Conservation (phyloP, 2,888 invertebrate genomes). For the Stramonita haemastoma region DNA sequence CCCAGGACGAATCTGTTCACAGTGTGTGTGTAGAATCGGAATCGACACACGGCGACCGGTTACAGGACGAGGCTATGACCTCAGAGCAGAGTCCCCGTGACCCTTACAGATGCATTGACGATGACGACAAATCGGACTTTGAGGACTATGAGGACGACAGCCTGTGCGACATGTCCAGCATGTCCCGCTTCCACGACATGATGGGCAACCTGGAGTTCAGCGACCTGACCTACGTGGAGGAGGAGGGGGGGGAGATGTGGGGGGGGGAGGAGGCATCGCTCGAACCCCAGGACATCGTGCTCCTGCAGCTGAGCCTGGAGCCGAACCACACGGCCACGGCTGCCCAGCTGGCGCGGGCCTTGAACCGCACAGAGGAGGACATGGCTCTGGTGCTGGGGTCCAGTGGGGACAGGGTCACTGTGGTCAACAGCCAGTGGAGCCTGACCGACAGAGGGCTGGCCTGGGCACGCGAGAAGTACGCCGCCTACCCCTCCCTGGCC, state of each 20-base stretch:
- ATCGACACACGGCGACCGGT: background rate
- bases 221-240: background rate
- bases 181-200: constrained; percentile 3
- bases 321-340: background rate
- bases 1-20: background rate
- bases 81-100: background rate
- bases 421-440: background rate
- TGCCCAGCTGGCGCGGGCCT: background rate
- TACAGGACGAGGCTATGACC: too few relatives aligned
- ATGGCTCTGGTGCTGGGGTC: background rate
- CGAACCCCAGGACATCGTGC: background rate
- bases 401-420: constrained; percentile 2
- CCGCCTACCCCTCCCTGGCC: background rate
- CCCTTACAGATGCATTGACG: background rate
- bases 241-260: background rate
- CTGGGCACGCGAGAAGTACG: background rate
- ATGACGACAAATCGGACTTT: background rate
- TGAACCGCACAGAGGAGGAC: constrained; percentile 30
- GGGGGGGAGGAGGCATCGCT: constrained; percentile 5
- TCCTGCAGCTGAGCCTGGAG: background rate
- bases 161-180: background rate
- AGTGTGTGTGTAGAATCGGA: background rate
- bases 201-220: background rate
- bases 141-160: constrained; percentile 28
- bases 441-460: constrained; percentile 22